Percentiles rank a stretch among this genome's conserved stretches.
These are phyloP conservation scores for Bryconaethiops microstoma DNA, from an alignment of 2,797 vertebrate species.

Conservation along the genomic window DNA sequence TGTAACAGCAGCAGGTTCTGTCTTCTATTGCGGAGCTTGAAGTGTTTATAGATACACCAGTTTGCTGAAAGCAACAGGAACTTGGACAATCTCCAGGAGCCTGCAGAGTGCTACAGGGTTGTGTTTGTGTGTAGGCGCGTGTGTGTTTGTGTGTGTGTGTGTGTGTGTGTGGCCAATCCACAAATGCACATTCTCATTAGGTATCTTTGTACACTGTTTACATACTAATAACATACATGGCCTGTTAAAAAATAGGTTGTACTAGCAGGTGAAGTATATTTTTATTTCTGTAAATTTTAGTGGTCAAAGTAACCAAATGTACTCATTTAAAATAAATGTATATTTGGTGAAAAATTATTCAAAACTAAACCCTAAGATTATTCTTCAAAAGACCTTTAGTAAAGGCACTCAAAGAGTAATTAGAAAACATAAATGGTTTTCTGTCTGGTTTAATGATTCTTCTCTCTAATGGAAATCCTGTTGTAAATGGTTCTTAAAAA, in stretches of 20 bases:
- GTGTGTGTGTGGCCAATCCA: conserved; percentile 22
- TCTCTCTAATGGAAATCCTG: too few species aligned
- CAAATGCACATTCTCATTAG: background rate
- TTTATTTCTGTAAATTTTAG: too few species aligned
- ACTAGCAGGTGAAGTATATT: too few species aligned
- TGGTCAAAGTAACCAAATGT: too few species aligned
- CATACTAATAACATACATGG: background rate
- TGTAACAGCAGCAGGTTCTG: conserved; percentile 29
- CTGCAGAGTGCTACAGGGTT: conserved; percentile 32
- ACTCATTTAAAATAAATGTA: too few species aligned
- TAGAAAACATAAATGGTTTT: too few species aligned
- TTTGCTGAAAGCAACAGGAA: conserved; percentile 45
- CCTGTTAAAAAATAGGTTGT: background rate
- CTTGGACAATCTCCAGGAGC: conserved; percentile 42
- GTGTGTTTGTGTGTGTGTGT: conserved; percentile 3
- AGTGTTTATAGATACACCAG: conserved; percentile 60
- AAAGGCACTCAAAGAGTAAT: too few species aligned
- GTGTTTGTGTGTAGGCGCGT: conserved; percentile 9
- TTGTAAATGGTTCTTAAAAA: too few species aligned
- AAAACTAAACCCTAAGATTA: too few species aligned
- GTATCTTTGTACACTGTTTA: background rate
- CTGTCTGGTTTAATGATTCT: too few species aligned
- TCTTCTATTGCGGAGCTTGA: conserved; percentile 47
- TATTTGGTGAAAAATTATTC: too few species aligned
- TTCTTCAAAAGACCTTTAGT: too few species aligned